Base-by-base conservation (phyloP, 2,113 vertebrate species). In the Peucedramus taeniatus region DNA sequence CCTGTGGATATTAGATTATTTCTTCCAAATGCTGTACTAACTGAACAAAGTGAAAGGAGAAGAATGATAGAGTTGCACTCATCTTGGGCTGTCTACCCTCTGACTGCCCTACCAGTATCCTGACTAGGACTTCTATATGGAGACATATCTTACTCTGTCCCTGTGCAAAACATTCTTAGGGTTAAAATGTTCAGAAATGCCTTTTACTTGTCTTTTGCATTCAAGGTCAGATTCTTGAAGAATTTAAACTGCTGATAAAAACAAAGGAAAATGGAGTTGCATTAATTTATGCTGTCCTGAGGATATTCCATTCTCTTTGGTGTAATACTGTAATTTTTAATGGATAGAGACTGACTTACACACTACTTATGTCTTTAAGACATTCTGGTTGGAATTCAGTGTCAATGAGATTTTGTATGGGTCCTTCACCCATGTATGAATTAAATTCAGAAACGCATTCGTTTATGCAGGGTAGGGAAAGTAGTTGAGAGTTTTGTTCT, bases 161-260 rank as follows among this genome's bases (percentile, higher is more conserved):
- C 61, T 87, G 21, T 19, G 27, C 22, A 69, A 72, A 93, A 61
- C 23, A 31, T 35, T 35, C 15, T 61, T 61, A 53, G 40, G 37
- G n/a, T 76, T 65, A 76, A 84, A 94, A 49, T 39, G 23, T 15
- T 49, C 27, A n/a, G 37, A 56, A 37, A 17, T 82, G 39, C 16
- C 37, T 91, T 79, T 79, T 70, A 50, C 45, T 61, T 82, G 40
- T 61, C 71, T 49, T 22, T 39, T 87, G 56, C 28, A 7, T 65
- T 90, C 83, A 94, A 89, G 86, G 72, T 65, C 80, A 90, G 56
- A 77, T 77, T 77, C 50, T 1, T 63, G 47, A 74, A 23, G 76
- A 79, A 66, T 61, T 92, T 77, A 61, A 93, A 79, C n/a, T 63
- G 45, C 71, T 93, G 69, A 83, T 89, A 68, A 86, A 90, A 89